Conservation (phyloP, 2,888 invertebrate species). For the Leuctra nigra region DNA sequence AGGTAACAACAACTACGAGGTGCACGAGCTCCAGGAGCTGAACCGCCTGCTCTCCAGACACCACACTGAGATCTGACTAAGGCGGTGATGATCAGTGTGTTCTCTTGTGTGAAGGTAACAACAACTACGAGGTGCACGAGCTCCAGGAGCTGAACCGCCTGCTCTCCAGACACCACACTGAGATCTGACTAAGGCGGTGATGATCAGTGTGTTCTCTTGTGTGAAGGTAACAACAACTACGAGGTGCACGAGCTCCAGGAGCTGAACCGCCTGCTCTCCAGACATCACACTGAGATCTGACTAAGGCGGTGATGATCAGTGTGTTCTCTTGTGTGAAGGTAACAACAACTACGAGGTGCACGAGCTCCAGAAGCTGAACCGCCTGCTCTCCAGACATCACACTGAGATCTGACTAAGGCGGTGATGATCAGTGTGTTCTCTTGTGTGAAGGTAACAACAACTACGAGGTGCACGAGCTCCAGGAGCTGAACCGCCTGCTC, state of each 20-base stretch:
- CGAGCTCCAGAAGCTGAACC: slow-evolving; percentile 46
- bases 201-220: too few species aligned
- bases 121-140: slow-evolving; percentile 74
- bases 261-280: slow-evolving; percentile 31
- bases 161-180: slow-evolving; percentile 32
- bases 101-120: too few species aligned
- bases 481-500: slow-evolving; percentile 32
- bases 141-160: slow-evolving; percentile 39
- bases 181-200: slow-evolving; percentile 35
- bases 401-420: slow-evolving; percentile 36
- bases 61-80: slow-evolving; percentile 36
- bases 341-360: slow-evolving; percentile 76
- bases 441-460: slow-evolving; percentile 56
- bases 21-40: slow-evolving; percentile 54
- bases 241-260: slow-evolving; percentile 62
- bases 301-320: slow-evolving; percentile 33
- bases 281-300: slow-evolving; percentile 35
- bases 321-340: too few species aligned
- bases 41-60: slow-evolving; percentile 31
- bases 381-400: slow-evolving; percentile 31
- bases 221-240: slow-evolving; percentile 74
- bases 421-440: too few species aligned
- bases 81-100: too few species aligned
- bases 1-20: slow-evolving; percentile 74
- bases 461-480: slow-evolving; percentile 69